Conservation (phyloP, 2,113 vertebrate genomes). For the Pangasianodon gigas region DNA sequence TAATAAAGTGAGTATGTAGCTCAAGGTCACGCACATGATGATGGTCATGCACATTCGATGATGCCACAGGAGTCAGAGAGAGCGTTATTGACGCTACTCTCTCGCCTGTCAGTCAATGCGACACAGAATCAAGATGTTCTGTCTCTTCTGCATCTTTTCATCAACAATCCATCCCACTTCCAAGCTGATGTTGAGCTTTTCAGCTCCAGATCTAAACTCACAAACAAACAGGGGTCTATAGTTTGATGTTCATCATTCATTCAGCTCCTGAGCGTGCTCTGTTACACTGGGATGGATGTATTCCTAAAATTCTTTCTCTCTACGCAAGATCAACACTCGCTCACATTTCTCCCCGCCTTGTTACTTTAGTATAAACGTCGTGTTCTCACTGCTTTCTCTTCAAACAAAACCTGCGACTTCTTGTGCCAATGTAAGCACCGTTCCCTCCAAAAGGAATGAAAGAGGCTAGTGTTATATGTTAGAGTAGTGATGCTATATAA, state of each 20-base stretch:
- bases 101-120: not conserved
- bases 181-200: not conserved
- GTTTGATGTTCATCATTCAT: not conserved
- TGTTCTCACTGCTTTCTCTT: conserved; percentile 24
- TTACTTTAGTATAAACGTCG: not conserved
- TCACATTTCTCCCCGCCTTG: not conserved
- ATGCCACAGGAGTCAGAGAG: not conserved
- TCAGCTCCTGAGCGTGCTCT: not conserved
- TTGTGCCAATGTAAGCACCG: conserved; percentile 26
- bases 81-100: not conserved
- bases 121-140: not conserved
- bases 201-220: not conserved
- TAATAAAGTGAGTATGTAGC: no score
- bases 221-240: not conserved
- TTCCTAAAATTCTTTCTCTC: conserved; percentile 23
- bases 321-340: not conserved
- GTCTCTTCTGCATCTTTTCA: not conserved
- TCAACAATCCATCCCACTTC: not conserved
- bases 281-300: not conserved
- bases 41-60: no score
- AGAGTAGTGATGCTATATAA: not conserved
- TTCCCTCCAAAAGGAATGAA: conserved; percentile 36
- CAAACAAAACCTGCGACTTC: conserved; percentile 17
- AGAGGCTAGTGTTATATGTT: not conserved
- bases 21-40: no score